phyloP scores from a whole-genome alignment of 2,888 invertebrate genomes.

The Autographa gamma region DNA sequence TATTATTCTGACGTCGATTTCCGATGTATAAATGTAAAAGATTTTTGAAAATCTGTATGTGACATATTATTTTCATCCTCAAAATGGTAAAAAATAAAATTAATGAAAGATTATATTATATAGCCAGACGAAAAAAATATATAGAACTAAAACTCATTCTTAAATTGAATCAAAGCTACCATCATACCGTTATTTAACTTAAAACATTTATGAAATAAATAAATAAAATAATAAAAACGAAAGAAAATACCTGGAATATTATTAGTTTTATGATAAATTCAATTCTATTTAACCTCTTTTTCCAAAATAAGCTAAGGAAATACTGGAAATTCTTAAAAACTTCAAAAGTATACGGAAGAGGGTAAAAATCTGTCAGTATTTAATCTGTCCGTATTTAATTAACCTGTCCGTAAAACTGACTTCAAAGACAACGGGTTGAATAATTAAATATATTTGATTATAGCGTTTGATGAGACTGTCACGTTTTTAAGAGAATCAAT shows the following conservation, averaged over 20 bases:
- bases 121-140: too few relatives aligned
- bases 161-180: too few relatives aligned
- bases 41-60: too few relatives aligned
- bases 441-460: constrained; percentile 44
- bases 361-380: constrained; percentile 37
- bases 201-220: too few relatives aligned
- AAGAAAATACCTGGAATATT: background rate
- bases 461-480: constrained; percentile 33
- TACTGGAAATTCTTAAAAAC: background rate
- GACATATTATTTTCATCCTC: too few relatives aligned
- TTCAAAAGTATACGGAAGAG: constrained; percentile 21
- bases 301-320: background rate
- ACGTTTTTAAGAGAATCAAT: background rate
- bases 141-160: too few relatives aligned
- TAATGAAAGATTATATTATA: too few relatives aligned
- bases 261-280: background rate
- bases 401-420: constrained; percentile 49
- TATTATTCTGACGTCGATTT: too few relatives aligned
- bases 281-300: background rate
- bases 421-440: constrained; percentile 55
- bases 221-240: too few relatives aligned
- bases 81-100: too few relatives aligned
- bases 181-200: too few relatives aligned
- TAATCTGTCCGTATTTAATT: constrained; percentile 51
- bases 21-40: too few relatives aligned